Conservation (phyloP, 2,797 vertebrate genomes). For the Sebastes cheni region DNA sequence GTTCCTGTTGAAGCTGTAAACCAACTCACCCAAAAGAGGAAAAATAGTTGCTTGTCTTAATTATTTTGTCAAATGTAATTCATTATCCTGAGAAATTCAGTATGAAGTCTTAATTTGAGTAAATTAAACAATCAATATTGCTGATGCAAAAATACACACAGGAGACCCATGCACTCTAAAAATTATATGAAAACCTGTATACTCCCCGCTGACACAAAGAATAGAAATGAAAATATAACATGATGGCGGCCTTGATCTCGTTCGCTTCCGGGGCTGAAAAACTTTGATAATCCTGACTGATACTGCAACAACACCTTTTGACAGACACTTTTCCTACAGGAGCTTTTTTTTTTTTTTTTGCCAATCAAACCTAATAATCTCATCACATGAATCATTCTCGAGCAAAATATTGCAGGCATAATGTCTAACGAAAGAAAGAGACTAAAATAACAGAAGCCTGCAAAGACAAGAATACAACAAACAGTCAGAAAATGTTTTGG, state of each 20-base stretch:
- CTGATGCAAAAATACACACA: conserved; percentile 53
- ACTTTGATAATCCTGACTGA: conserved; percentile 32
- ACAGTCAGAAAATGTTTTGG: conserved; percentile 48
- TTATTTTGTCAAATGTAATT: conserved; percentile 51
- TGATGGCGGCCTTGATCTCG: conserved; percentile 23
- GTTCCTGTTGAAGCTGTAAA: conserved; percentile 73
- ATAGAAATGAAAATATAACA: conserved; percentile 36
- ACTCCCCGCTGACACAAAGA: conserved; percentile 36
- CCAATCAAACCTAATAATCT: conserved; percentile 52
- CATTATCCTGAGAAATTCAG: conserved; percentile 79
- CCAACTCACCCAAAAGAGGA: conserved; percentile 62
- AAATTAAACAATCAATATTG: conserved; percentile 69
- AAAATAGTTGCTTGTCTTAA: conserved; percentile 50
- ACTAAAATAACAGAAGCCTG: conserved; percentile 54
- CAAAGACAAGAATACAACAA: conserved; percentile 46
- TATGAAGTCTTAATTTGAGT: conserved; percentile 66
- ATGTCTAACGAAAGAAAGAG: conserved; percentile 53
- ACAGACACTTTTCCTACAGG: conserved; percentile 47
- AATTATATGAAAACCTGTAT: conserved; percentile 40
- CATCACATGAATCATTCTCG: conserved; percentile 52
- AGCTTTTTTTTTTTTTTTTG: conserved; percentile 29
- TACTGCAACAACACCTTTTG: conserved; percentile 54
- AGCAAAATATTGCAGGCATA: conserved; percentile 56
- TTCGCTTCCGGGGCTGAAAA: conserved; percentile 28
- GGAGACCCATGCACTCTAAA: conserved; percentile 48